Evolutionary conservation across 2,113 vertebrate species (phyloP), one percentile per base, ranked within the genome.

Genomic region (Prunella fulvescens): DNA sequence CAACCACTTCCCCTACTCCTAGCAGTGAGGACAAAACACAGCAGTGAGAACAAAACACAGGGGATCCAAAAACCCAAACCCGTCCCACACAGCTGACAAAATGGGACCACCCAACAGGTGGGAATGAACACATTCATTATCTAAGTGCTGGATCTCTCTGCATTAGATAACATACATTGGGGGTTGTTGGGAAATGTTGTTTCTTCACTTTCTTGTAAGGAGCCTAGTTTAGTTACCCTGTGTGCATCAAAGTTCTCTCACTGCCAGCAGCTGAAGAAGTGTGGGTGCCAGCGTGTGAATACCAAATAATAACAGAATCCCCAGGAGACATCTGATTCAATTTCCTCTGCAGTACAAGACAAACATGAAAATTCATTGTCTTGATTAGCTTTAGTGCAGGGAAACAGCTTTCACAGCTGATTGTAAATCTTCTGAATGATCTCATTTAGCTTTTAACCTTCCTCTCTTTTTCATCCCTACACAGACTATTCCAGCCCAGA

Each of bases 281-380:
- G 94, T 96, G 88, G 92, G 88, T 95, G 93, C 91, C 91, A 74
- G 67, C 4, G 6, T 90, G 88, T 80, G 91, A 93, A 95, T 91
- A 83, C 64, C 91, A 93, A 93, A 92, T 94, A 93, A 96, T 93
- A 92, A 86, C 40, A 58, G 83, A 93, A 96, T 90, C 94, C 94
- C 77, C 94, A 56, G 76, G 95, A 96, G 95, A 91, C 0, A 2
- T 74, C 83, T 88, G 85, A 95, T 96, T 94, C 93, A 93, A 93
- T 96, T 96, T 94, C 85, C 79, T 92, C 74, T 58, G 58, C 48
- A 70, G 67, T 67, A 86, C 90, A 93, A 92, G 90, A 85, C 85
- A 96, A 95, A 97, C 94, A 95, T 73, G 90, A 96, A 93, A 96
- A 96, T 94, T 97, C 93, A 88, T 96, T 96, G 85, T 94, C 92